Percentiles rank a stretch among this genome's conserved stretches.
Evolutionary conservation across 2,113 vertebrate genomes (phyloP).

Genomic region (Galemys pyrenaicus): DNA sequence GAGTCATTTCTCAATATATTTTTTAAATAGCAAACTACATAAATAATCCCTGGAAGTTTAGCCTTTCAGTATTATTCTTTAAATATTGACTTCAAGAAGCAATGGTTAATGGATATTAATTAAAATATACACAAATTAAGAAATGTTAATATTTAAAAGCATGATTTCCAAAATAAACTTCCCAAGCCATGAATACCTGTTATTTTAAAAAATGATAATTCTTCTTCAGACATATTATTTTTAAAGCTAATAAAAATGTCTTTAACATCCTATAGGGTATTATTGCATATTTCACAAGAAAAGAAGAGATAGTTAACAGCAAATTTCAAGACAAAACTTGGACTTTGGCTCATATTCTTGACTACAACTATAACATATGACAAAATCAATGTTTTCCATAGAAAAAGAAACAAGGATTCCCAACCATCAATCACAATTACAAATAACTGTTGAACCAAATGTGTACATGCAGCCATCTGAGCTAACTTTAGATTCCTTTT

Average conservation of each 20-base stretch:
- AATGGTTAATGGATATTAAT: not conserved
- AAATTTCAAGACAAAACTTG: constrained; percentile 15
- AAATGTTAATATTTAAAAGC: not conserved
- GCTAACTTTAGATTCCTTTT: not conserved
- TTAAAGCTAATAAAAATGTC: not conserved
- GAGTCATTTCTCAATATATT: not conserved
- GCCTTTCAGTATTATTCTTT: not conserved
- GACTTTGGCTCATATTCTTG: not conserved
- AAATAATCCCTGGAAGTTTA: not conserved
- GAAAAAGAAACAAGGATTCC: not conserved
- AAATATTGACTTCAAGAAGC: not conserved
- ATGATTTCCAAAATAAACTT: constrained; percentile 24
- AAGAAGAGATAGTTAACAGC: not conserved
- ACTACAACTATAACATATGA: not conserved
- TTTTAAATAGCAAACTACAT: too few relatives aligned
- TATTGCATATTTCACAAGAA: constrained; percentile 12
- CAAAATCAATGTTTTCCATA: not conserved
- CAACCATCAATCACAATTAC: not conserved
- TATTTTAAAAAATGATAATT: not conserved
- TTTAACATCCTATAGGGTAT: not conserved
- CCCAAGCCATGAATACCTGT: not conserved
- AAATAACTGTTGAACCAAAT: not conserved
- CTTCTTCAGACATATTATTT: not conserved
- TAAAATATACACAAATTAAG: not conserved
- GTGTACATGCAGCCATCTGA: not conserved